Conservation (phyloP, 2,797 vertebrate genomes). For the Paramormyrops hopkinsi region DNA sequence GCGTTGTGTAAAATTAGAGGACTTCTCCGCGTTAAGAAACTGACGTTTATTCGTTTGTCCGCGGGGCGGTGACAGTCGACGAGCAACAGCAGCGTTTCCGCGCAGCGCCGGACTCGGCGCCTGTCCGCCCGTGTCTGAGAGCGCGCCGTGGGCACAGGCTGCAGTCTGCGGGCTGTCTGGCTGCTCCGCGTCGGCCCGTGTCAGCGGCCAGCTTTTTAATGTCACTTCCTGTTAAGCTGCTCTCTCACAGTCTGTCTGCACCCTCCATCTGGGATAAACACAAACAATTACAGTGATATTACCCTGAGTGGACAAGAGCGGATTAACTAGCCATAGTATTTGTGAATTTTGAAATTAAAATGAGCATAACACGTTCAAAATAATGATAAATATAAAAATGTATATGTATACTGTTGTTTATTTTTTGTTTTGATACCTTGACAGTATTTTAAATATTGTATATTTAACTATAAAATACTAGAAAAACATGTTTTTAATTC, state of each 20-base stretch:
- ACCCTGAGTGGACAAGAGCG: neutral
- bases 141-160: neutral
- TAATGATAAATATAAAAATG: neutral
- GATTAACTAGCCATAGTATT: neutral
- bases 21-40: neutral
- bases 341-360: neutral
- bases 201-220: neutral
- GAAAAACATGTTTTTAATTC: neutral
- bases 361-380: neutral
- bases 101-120: neutral
- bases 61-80: neutral
- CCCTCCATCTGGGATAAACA: neutral
- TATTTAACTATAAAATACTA: neutral
- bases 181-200: neutral
- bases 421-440: neutral
- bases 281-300: conserved; percentile 3
- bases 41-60: neutral
- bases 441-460: neutral
- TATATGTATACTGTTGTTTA: neutral
- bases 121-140: neutral
- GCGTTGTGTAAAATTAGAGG: neutral
- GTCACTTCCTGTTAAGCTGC: neutral
- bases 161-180: neutral
- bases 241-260: neutral
- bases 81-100: neutral